Conservation (phyloP, 2,797 vertebrate genomes). For the Erethizon dorsatum region DNA sequence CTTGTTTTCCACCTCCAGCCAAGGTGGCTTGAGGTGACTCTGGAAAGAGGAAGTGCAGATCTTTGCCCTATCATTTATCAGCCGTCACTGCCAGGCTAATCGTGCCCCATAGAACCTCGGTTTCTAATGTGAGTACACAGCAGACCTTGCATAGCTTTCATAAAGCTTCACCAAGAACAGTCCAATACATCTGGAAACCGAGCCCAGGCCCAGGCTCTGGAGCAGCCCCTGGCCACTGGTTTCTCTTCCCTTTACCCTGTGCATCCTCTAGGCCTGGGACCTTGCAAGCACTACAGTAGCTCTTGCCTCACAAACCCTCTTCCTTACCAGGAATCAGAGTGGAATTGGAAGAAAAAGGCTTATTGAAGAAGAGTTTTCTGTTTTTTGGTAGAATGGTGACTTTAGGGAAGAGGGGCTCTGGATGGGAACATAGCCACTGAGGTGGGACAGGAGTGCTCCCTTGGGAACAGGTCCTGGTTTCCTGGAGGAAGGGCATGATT, state of each 20-base stretch:
- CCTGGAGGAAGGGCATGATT: neutral
- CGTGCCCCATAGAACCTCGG: neutral
- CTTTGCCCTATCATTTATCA: slow-evolving; percentile 1
- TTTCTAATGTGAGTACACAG: slow-evolving; percentile 6
- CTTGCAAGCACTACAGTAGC: neutral
- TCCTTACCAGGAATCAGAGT: neutral
- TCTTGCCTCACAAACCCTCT: neutral
- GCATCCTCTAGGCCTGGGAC: neutral
- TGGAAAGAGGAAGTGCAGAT: neutral
- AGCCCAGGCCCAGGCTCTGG: neutral
- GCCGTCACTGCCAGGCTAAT: neutral
- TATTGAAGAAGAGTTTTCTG: slow-evolving; percentile 12
- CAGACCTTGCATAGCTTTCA: neutral
- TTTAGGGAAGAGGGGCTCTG: neutral
- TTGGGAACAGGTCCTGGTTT: neutral
- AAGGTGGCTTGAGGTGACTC: neutral
- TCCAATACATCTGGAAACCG: neutral
- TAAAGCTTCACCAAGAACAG: neutral
- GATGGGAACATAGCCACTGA: neutral
- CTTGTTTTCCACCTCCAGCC: neutral
- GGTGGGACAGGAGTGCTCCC: neutral
- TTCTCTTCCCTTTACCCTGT: neutral
- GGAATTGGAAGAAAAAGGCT: neutral
- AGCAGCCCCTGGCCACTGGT: neutral
- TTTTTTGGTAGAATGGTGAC: slow-evolving; percentile 12